Conservation (phyloP, 2,797 vertebrate genomes). For the Capromys pilorides region DNA sequence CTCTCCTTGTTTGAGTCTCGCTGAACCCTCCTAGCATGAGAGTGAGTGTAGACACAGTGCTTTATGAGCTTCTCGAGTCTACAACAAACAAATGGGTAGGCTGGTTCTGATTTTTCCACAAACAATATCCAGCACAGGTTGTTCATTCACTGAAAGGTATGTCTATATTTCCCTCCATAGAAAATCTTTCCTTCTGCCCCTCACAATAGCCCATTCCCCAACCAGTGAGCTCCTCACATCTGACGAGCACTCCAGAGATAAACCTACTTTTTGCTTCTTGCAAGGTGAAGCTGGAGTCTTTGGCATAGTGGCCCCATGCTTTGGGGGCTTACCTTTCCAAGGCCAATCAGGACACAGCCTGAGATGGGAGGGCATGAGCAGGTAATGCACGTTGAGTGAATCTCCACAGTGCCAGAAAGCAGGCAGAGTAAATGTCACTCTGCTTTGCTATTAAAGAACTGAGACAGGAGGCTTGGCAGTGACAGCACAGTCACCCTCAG, state of each 20-base stretch:
- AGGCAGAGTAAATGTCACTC: background rate
- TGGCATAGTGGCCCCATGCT: background rate
- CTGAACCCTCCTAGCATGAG: background rate
- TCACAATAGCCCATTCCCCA: no score
- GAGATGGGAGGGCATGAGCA: background rate
- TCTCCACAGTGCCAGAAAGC: background rate
- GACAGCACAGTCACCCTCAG: no score
- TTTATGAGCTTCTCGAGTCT: background rate
- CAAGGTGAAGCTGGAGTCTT: background rate
- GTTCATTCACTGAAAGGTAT: background rate
- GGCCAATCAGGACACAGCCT: background rate
- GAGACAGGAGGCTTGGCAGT: background rate
- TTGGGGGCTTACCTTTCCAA: background rate
- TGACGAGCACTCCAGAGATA: background rate
- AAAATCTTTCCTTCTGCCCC: background rate
- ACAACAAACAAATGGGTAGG: background rate
- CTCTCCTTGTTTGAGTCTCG: background rate
- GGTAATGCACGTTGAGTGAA: background rate
- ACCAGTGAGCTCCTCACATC: background rate
- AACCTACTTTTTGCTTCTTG: background rate
- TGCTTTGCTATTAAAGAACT: background rate
- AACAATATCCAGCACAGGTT: background rate
- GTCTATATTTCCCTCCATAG: background rate
- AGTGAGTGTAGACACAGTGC: background rate
- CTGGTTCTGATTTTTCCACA: constrained; percentile 19